Evolutionary conservation across 2,113 vertebrate species (phyloP).

Genomic region (Plecotus auritus): DNA sequence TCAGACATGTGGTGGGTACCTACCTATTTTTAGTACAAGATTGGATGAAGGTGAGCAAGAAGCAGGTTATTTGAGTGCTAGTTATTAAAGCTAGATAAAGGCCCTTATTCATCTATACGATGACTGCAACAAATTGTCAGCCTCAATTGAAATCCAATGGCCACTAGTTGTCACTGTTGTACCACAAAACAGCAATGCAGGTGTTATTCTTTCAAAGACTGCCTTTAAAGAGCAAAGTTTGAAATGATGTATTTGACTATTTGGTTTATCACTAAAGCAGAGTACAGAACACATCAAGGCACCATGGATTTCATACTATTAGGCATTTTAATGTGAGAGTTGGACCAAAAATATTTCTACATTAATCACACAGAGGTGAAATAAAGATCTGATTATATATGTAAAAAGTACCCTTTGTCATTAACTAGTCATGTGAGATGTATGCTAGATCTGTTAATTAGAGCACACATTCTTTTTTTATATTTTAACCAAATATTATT

Average conservation of each 20-base stretch:
- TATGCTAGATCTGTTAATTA: background rate
- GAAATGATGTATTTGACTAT: constrained; percentile 10
- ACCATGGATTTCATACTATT: constrained; percentile 21
- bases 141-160: background rate
- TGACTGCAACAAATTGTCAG: background rate
- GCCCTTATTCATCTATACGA: background rate
- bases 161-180: constrained; percentile 87
- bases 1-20: fast-evolving
- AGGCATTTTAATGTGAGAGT: background rate
- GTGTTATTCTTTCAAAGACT: background rate
- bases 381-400: background rate
- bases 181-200: constrained; percentile 62
- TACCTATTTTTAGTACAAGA: background rate
- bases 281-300: background rate
- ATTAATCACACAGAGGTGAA: background rate
- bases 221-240: constrained; percentile 19
- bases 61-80: background rate
- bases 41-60: background rate
- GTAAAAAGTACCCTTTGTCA: background rate
- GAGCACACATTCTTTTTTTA: background rate
- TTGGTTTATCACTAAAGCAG: constrained; percentile 37
- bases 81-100: background rate
- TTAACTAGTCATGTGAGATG: background rate
- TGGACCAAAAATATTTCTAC: background rate
- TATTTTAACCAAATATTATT: constrained; percentile 23